A percentile compares a stretch with the other conserved stretches of the same genome.
phyloP scores from a whole-genome alignment of 1,140 invertebrate genomes.

The Ceratitis capitata region DNA sequence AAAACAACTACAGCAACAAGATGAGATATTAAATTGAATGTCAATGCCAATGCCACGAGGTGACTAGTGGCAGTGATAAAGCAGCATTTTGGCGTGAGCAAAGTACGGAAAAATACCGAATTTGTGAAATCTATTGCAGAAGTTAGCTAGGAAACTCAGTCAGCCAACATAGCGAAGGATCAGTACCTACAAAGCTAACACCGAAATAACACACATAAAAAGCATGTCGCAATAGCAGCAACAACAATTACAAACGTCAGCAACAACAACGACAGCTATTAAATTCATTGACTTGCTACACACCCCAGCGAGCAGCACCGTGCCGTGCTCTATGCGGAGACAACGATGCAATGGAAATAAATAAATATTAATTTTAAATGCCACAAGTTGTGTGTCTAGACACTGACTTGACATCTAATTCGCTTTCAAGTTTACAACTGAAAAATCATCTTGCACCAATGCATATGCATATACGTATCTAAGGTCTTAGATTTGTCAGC shows the following conservation, averaged over 20 bases:
- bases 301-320: background rate
- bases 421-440: slow-evolving; percentile 32
- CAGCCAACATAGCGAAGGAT: no score
- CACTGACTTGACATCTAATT: background rate
- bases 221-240: background rate
- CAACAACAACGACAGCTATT: background rate
- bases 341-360: background rate
- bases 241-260: background rate
- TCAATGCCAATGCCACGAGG: slow-evolving; percentile 11
- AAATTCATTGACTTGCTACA: slow-evolving; percentile 30
- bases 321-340: background rate
- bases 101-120: background rate
- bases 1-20: background rate
- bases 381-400: background rate
- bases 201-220: no score
- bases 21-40: slow-evolving; percentile 9
- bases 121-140: slow-evolving; percentile 26
- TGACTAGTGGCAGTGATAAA: background rate
- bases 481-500: background rate
- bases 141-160: no score
- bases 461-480: background rate
- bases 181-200: no score
- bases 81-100: background rate
- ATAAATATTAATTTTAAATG: background rate
- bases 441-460: background rate